Evolutionary conservation across 1,140 invertebrate species (phyloP).

Genomic region (Dendrolimus punctatus): DNA sequence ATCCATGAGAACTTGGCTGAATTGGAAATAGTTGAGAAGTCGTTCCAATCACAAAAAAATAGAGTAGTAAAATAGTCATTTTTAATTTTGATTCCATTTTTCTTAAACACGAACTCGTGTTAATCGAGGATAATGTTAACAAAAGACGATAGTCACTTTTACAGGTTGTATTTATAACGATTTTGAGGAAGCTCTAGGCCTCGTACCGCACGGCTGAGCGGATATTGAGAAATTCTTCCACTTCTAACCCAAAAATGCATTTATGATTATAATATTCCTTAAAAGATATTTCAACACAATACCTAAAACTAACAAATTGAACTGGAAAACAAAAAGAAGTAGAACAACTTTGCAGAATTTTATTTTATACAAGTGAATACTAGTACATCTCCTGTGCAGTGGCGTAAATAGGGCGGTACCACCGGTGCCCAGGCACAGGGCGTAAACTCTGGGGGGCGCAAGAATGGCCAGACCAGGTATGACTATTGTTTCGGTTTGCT

Average conservation of each 20-base stretch:
- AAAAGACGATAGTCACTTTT: conserved; percentile 19
- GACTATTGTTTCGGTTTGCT: too few relatives aligned
- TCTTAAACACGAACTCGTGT: conserved; percentile 2
- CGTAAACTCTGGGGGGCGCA: too few relatives aligned
- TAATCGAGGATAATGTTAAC: conserved; percentile 2
- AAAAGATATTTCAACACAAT: not conserved
- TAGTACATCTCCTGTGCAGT: too few relatives aligned
- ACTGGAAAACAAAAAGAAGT: too few relatives aligned
- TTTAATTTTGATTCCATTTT: conserved; percentile 21
- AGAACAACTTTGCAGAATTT: too few relatives aligned
- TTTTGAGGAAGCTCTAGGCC: conserved; percentile 22
- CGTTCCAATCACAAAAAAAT: conserved; percentile 9
- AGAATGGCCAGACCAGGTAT: too few relatives aligned
- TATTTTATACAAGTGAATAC: too few relatives aligned
- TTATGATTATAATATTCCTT: not conserved
- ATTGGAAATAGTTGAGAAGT: not conserved
- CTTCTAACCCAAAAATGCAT: conserved; percentile 12
- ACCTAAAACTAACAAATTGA: too few relatives aligned
- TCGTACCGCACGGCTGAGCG: not conserved
- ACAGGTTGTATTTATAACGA: conserved; percentile 33
- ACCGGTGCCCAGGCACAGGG: too few relatives aligned
- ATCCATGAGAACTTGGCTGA: conserved; percentile 2
- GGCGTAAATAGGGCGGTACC: too few relatives aligned
- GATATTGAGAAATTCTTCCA: conserved; percentile 17
- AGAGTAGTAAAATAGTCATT: conserved; percentile 12